These are phyloP conservation scores for Potorous gilbertii DNA, from an alignment of 2,797 vertebrate species.

Conservation along the genomic window DNA sequence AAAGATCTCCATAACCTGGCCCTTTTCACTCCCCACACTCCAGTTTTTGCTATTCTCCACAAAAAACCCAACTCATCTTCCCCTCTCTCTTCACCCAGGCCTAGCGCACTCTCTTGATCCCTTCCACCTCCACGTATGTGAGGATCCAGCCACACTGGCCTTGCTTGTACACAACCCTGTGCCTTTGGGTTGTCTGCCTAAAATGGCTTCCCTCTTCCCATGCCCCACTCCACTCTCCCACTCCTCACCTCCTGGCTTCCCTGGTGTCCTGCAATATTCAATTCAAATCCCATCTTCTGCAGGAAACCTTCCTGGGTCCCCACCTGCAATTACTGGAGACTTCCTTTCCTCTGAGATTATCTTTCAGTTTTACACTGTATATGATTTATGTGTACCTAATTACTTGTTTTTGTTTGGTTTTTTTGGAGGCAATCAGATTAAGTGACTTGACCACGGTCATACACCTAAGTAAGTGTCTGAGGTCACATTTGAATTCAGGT, in stretches of 20 bases:
- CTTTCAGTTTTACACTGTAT: background rate
- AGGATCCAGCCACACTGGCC: background rate
- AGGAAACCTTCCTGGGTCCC: background rate
- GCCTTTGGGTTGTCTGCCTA: background rate
- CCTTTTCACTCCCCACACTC: background rate
- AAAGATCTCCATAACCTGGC: background rate
- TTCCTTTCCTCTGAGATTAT: background rate
- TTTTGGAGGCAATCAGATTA: background rate
- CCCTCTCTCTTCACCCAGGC: background rate
- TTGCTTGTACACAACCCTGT: background rate
- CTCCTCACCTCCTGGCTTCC: background rate
- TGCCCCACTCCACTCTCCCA: no score
- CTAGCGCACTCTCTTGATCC: background rate
- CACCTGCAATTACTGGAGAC: background rate
- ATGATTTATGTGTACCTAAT: background rate
- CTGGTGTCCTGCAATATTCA: background rate
- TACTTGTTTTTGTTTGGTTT: background rate
- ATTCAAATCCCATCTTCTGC: background rate
- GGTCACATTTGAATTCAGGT: background rate
- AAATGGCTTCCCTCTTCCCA: background rate
- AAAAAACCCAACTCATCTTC: background rate
- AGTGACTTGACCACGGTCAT: background rate
- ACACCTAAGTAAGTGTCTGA: background rate
- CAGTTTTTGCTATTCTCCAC: background rate
- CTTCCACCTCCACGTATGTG: background rate